Evolutionary conservation across 2,888 invertebrate species (phyloP).

Genomic region (Oxytorus armatus): DNA sequence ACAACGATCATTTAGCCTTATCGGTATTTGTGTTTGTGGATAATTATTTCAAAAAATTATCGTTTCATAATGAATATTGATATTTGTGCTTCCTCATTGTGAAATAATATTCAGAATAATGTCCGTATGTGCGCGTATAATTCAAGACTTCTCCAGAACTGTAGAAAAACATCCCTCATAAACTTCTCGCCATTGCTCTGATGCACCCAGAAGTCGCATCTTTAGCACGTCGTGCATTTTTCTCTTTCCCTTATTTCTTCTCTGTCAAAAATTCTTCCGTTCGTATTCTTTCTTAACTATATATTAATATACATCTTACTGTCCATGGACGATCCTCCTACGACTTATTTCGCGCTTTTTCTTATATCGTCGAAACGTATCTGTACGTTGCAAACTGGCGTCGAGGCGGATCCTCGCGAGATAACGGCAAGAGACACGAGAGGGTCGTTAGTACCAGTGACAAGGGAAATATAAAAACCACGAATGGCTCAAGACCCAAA

Average conservation of each 20-base stretch:
- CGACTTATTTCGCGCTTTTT: slow-evolving; percentile 24
- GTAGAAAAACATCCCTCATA: slow-evolving; percentile 20
- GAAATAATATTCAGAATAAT: neutral
- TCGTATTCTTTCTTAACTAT: slow-evolving; percentile 8
- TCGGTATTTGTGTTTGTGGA: too few relatives aligned
- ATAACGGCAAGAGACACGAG: slow-evolving; percentile 30
- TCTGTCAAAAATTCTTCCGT: slow-evolving; percentile 8
- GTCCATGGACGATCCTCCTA: neutral
- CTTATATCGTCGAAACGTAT: slow-evolving; percentile 38
- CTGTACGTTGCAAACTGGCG: slow-evolving; percentile 35
- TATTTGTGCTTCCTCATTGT: too few relatives aligned
- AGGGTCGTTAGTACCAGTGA: slow-evolving; percentile 58
- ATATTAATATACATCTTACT: slow-evolving; percentile 1
- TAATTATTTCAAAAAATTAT: too few relatives aligned
- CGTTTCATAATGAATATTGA: too few relatives aligned
- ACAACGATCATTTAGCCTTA: too few relatives aligned
- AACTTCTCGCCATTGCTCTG: slow-evolving; percentile 24
- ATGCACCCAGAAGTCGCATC: slow-evolving; percentile 59
- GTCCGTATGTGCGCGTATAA: slow-evolving; percentile 41
- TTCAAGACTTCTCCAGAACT: slow-evolving; percentile 65
- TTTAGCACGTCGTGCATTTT: slow-evolving; percentile 70
- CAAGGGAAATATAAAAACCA: slow-evolving; percentile 55
- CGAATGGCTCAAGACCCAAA: slow-evolving; percentile 24
- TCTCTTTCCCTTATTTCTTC: slow-evolving; percentile 4
- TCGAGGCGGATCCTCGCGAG: slow-evolving; percentile 25